Percentiles rank a stretch among this genome's conserved stretches.
phyloP scores from a whole-genome alignment of 2,797 vertebrate species.

The Odontamblyopus rebecca region DNA sequence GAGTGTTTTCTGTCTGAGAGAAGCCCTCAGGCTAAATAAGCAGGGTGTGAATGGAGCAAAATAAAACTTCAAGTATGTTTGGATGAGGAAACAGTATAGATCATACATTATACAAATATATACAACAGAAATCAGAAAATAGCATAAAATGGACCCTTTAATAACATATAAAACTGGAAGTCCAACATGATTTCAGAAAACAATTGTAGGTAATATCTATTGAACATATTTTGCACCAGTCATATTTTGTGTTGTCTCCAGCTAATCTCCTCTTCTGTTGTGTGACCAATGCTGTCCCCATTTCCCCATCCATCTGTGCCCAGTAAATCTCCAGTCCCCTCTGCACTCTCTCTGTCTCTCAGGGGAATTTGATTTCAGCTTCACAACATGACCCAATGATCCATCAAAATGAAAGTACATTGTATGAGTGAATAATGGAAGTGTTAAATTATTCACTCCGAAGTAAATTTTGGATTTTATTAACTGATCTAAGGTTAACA shows the following conservation, averaged over 20 bases:
- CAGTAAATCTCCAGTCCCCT: neutral
- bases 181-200: neutral
- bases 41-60: no score
- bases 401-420: neutral
- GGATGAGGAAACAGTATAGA: no score
- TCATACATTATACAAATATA: no score
- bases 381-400: neutral
- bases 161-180: neutral
- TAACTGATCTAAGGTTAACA: neutral
- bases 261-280: slow-evolving; percentile 2
- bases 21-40: no score
- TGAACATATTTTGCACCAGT: neutral
- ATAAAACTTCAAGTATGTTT: no score
- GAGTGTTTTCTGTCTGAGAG: no score
- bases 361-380: neutral
- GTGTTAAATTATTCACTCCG: neutral
- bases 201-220: neutral
- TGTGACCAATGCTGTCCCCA: slow-evolving; percentile 3
- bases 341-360: neutral
- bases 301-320: slow-evolving; percentile 5
- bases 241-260: slow-evolving; percentile 1
- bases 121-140: no score
- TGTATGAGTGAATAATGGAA: neutral
- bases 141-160: neutral
- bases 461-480: neutral